phyloP scores from a whole-genome alignment of 2,888 invertebrate species.

The Yponomeuta plumbellus region DNA sequence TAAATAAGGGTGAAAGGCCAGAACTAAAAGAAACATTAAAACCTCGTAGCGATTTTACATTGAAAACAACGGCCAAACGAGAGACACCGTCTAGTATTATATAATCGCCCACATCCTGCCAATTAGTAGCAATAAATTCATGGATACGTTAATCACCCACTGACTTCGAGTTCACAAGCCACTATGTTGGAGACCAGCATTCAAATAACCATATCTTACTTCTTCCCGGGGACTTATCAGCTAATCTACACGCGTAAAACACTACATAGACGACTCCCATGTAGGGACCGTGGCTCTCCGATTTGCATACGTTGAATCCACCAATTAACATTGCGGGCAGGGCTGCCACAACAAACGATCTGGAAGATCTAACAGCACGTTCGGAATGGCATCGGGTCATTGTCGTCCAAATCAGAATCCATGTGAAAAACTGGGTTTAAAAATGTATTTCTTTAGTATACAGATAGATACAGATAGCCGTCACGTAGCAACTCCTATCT shows the following conservation, averaged over 20 bases:
- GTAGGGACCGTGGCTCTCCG: background rate
- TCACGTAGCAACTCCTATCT: background rate
- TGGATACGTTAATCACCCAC: conserved; percentile 6
- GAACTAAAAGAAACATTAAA: background rate
- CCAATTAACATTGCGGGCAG: conserved; percentile 9
- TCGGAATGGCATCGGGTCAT: background rate
- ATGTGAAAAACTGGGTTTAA: background rate
- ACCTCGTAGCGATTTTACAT: background rate
- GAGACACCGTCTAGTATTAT: conserved; percentile 8
- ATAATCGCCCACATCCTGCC: conserved; percentile 14
- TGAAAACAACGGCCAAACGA: background rate
- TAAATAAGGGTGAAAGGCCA: no score
- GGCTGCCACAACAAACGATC: background rate
- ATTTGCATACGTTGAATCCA: conserved; percentile 15
- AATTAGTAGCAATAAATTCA: conserved; percentile 15
- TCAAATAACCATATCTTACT: conserved; percentile 13
- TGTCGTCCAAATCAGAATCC: no score
- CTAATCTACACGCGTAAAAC: conserved; percentile 40
- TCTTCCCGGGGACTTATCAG: conserved; percentile 27
- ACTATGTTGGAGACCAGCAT: conserved; percentile 5
- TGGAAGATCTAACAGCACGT: background rate
- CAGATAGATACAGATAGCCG: background rate
- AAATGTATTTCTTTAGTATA: background rate
- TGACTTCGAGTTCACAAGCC: background rate
- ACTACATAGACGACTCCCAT: conserved; percentile 25